Conservation (phyloP, 2,888 invertebrate genomes). For the Drosophila borborema region DNA sequence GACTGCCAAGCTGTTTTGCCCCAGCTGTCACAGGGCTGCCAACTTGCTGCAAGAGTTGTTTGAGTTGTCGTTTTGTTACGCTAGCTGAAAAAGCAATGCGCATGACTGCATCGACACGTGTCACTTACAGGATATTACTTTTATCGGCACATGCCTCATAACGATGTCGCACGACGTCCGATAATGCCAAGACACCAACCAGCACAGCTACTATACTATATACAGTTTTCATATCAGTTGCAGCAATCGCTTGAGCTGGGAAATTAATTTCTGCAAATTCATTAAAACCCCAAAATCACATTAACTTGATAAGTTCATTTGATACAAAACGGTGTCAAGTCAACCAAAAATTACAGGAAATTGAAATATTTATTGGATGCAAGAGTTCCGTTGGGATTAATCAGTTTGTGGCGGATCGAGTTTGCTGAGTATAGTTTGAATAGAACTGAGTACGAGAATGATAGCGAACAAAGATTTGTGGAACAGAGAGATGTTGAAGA, state of each 20-base stretch:
- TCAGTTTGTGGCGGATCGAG: neutral
- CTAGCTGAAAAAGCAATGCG: slow-evolving; percentile 30
- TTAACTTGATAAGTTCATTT: slow-evolving; percentile 71
- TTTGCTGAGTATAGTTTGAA: neutral
- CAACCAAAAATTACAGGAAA: slow-evolving; percentile 69
- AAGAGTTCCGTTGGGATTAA: slow-evolving; percentile 22
- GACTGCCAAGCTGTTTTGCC: slow-evolving; percentile 9
- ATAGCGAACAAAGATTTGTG: neutral
- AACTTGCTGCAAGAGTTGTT: slow-evolving; percentile 16
- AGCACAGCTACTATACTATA: neutral
- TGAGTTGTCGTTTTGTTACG: slow-evolving; percentile 21
- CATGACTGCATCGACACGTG: slow-evolving; percentile 68
- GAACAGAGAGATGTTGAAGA: neutral
- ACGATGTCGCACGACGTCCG: slow-evolving; percentile 57
- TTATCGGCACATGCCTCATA: slow-evolving; percentile 69
- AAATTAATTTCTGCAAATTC: slow-evolving; percentile 77
- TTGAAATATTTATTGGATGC: slow-evolving; percentile 63
- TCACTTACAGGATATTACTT: slow-evolving; percentile 73
- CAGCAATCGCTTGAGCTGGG: slow-evolving; percentile 41
- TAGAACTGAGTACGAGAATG: neutral
- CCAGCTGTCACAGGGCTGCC: slow-evolving; percentile 15
- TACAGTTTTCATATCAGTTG: slow-evolving; percentile 6
- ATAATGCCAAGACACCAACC: slow-evolving; percentile 26
- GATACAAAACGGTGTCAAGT: slow-evolving; percentile 67
- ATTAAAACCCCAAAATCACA: slow-evolving; percentile 69